Base-by-base conservation (phyloP, 2,113 vertebrate genomes). In the Sapayoa aenigma region DNA sequence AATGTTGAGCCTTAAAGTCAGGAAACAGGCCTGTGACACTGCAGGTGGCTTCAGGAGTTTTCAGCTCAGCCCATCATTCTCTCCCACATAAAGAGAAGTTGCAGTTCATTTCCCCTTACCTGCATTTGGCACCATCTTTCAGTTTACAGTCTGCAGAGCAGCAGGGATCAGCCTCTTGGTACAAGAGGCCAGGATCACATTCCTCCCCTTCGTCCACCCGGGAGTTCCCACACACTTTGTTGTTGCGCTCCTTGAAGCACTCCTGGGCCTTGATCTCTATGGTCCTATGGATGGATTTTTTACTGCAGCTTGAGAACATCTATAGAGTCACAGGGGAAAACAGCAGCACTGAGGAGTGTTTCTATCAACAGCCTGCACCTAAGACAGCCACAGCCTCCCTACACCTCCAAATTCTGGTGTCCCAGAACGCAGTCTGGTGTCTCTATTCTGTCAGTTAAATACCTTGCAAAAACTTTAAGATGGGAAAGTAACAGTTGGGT, bases 301-400 rank as follows among this genome's bases (percentile, higher is more conserved):
- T 99, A 96, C 99, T 99, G 98, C 99, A 99, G 95, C 97, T 98
- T 63, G 99, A 99, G 95, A 99, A 99, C 97, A 98, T 98, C 99
- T 99, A 4, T 66, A 84, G 65, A 94, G 47, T 47, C 68, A 72
- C 1, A 3, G 55, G 31, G 31, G 41, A 60, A 66, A 81, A 96
- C 14, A 93, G 44, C 72, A 93, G 79, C 56, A 53, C 76, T 94
- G 73, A 94, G 30, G n/a, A 56, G 19, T 1, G 12, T 21, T 78
- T 68, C 76, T 74, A 31, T 56, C 73, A 85, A 42, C 23, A 76
- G 44, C 15, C 5, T 24, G 31, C 53, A 67, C 12, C 39, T 47
- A 25, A n/a, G 23, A 42, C n/a, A 89, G 58, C 9, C 60, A 53
- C 16, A 30, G 35, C 24, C 15, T 55, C 35, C 60, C 62, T 9